Evolutionary conservation across 1,140 invertebrate genomes (phyloP), one percentile per base, ranked within the genome.

Genomic region (Chymomyza costata): DNA sequence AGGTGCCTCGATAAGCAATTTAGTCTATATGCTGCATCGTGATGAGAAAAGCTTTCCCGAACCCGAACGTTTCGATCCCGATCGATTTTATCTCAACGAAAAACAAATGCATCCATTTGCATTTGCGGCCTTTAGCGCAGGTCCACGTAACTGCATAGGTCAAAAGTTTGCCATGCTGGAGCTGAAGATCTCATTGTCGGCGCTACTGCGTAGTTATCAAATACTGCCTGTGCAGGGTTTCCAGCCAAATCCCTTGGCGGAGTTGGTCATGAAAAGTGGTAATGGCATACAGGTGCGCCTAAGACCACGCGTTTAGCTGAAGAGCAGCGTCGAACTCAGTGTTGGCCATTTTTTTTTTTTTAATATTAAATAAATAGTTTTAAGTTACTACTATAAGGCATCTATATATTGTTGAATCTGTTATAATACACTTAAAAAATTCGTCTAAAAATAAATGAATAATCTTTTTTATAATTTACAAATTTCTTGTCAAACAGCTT

Each of bases 31-130:
- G 53, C 71, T 93, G 13, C 92, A 94, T 67, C 86, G 90, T 35
- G 87, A 91, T 70, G 80, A 86, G 8, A 82, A 87, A 3, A 85
- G 86, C 44, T 94, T 89, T 70, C 86, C 88, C 2, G 86, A 93
- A 39, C 92, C 93, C 0, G 88, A 92, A 38, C 85, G 86, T 44
- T 94, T 92, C 66, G 85, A 92, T 83, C 93, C 92, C 0, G 90
- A 93, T 34, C 82, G 91, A 53, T 93, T 93, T 84, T 69, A 88
- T 49, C 49, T 49, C 3, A 85, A 87, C 7, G 90, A 92, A 57
- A 56, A 73, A 17, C 63, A 82, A 37, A 76, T 89, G 39, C 88
- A 86, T 69, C 87, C 81, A 1, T 89, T 86, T 55, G 66, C 87
- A 14, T 91, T 87, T 70, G 86, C 92, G 13, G 90, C 91, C 43